Base-by-base conservation (phyloP, 2,797 vertebrate genomes). In the Enteromius unitaeniatus region DNA sequence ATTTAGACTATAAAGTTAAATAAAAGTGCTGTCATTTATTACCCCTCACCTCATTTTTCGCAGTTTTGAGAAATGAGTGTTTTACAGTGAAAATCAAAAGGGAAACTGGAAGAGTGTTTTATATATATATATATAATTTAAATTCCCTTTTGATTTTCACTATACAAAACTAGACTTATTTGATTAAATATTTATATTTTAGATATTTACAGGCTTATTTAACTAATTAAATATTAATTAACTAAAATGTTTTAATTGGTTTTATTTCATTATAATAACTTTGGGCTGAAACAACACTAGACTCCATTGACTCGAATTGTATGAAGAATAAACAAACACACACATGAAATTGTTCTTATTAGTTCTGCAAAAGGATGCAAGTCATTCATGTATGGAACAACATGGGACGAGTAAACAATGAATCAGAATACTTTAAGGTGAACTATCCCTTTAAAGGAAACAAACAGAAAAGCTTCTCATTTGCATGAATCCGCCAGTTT, bases 361-460 rank as follows among this genome's bases (percentile, higher is more conserved):
- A 55, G 1, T 55, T 3, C 31, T 73, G 47, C 19, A 21, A 7
- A 42, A 7, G 37, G 40, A 42, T 14, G 37, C 14, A n/a, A 42
- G 67, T 23, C 21, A 69, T 67, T 37, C 17, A 40, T 19, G 7
- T 37, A 37, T 67, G 17, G 4, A 67, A 34, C 17, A 37, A 40
- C 19, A 21, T 21, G 17, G 34, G 28, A 40, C 21, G 47, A 2
- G 47, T 51, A 73, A 19, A 31, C 28, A 1, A 31, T 73, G 45
- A 49, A 21, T n/a, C 45, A 6, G 15, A 13, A 6, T 51, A 1
- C 6, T 73, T 51, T 74, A 21, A 10, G 45, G 45, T 31, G 9
- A 21, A 53, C 47, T 53, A 34, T 5, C 9, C 10, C 4, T 74
- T 78, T 68, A 82, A 86, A 69, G 78, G 72, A 84, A 84, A 83